Evolutionary conservation across 2,113 vertebrate species (phyloP).

Genomic region (Bos indicus): DNA sequence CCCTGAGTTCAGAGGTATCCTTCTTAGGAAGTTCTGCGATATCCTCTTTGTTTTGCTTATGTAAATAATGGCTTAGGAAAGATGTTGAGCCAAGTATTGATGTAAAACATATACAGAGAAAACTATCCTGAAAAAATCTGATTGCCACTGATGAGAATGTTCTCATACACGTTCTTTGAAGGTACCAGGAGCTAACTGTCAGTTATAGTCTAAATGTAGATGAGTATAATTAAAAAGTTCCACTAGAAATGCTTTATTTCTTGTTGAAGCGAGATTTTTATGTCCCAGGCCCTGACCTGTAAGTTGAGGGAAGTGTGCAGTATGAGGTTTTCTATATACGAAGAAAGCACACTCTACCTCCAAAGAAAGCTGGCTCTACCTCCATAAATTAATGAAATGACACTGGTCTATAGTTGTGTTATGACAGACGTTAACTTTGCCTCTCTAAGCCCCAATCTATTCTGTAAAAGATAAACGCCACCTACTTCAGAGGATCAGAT

Average conservation of each 20-base stretch:
- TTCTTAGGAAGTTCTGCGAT: neutral
- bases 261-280: neutral
- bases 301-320: neutral
- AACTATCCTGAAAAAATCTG: neutral
- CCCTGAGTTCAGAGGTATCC: neutral
- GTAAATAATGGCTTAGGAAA: neutral
- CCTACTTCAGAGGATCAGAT: neutral
- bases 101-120: neutral
- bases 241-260: neutral
- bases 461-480: neutral
- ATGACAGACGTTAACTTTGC: neutral
- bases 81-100: neutral
- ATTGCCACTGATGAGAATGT: neutral
- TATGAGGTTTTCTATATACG: neutral
- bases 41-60: neutral
- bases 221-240: neutral
- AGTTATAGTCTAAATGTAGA: neutral
- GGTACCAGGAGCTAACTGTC: neutral
- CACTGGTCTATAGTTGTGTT: neutral
- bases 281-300: neutral
- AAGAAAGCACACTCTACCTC: neutral
- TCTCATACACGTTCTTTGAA: neutral
- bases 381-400: neutral
- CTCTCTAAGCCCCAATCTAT: neutral
- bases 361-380: neutral